Conservation (phyloP, 2,888 invertebrate species). For the Miltochrista miniata region DNA sequence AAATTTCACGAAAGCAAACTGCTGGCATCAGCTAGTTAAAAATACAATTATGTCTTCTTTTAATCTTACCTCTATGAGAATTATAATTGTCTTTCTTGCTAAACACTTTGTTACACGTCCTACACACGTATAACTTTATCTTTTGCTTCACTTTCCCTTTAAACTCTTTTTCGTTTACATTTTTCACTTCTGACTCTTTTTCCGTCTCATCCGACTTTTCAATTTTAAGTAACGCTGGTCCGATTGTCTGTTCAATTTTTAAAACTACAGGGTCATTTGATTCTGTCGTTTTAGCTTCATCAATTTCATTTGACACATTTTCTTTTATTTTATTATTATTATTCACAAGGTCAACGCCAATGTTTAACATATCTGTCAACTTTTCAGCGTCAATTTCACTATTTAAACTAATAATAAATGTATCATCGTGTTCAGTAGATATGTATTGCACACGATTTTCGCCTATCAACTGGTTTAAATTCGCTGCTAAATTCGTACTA, state of each 20-base stretch:
- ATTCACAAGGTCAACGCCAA: constrained; percentile 54
- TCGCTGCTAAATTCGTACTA: constrained; percentile 72
- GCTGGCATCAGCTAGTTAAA: no score
- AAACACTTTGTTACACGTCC: constrained; percentile 68
- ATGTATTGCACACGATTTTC: constrained; percentile 77
- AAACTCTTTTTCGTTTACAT: constrained; percentile 25
- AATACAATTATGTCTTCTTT: no score
- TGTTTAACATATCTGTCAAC: constrained; percentile 74
- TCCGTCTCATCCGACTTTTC: neutral
- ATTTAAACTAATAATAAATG: constrained; percentile 75
- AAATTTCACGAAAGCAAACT: no score
- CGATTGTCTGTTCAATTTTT: neutral
- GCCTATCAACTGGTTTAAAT: constrained; percentile 75
- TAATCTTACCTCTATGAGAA: constrained; percentile 69
- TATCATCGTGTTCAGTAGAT: constrained; percentile 76
- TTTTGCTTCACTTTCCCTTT: constrained; percentile 47
- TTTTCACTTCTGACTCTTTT: constrained; percentile 23
- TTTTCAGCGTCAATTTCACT: constrained; percentile 76
- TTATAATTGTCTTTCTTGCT: constrained; percentile 68
- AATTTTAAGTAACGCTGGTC: constrained; percentile 1
- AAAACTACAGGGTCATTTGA: constrained; percentile 1
- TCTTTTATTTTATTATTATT: constrained; percentile 16
- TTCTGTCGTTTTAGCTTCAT: neutral
- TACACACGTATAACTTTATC: constrained; percentile 53
- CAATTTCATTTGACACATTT: neutral